Evolutionary conservation across 2,113 vertebrate genomes (phyloP), one percentile per base, ranked within the genome.

Genomic region (Trinectes maculatus): DNA sequence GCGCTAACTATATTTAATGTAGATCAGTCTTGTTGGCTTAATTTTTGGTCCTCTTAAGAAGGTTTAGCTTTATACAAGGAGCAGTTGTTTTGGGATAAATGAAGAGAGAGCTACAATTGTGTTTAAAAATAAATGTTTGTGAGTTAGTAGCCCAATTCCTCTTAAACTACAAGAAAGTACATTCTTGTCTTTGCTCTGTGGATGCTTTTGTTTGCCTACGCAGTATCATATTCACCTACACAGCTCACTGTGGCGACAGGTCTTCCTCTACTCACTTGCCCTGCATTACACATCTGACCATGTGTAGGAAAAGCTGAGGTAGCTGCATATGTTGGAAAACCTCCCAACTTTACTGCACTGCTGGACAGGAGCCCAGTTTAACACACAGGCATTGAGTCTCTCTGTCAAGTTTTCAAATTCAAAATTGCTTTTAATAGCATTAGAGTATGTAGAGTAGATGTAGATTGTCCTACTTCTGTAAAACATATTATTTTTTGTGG

Each of bases 211-310:
- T 48, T 71, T 39, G 34, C 29, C 33, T 51, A 29, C 26, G 31
- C 68, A 58, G 55, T 48, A 29, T 55, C 36, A 36, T 67, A 59
- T 75, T 64, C 36, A 31, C 52, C 54, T 36, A 37, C 48, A 56
- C 22, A 22, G 61, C 66, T 70, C 25, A 39, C 29, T 63, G 62
- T 78, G 63, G 66, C 44, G 71, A 63, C 59, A 36, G 7, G 10
- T 70, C 51, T 28, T 15, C 57, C 36, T 43, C 19, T 21, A 40
- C 61, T 63, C 62, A 29, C 58, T 55, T 71, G 67, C 57, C 55
- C 52, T 67, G 61, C 52, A 68, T 76, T 74, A 72, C 57, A 71
- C 71, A 59, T 75, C 61, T 65, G 60, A 62, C 18, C 33, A 26
- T 44, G 43, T 61, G 42, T 12, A 64, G 62, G 62, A 76, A 64